A percentile compares a stretch with the other conserved stretches of the same genome.
phyloP scores from a whole-genome alignment of 2,113 vertebrate species.

The Pundamilia nyererei region DNA sequence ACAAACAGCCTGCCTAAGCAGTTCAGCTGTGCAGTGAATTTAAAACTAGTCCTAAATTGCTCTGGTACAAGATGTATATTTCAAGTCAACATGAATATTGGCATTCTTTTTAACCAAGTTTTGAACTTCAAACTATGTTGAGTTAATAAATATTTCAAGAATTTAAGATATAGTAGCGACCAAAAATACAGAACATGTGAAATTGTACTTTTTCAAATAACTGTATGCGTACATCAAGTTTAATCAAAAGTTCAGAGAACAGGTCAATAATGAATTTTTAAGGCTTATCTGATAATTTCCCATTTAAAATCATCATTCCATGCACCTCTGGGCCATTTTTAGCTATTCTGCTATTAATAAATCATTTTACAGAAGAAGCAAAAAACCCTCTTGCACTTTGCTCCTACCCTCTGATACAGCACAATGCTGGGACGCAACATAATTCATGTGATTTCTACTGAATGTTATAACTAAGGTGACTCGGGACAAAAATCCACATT shows the following conservation, averaged over 20 bases:
- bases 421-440: neutral
- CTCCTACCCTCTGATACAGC: neutral
- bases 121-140: neutral
- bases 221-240: neutral
- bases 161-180: fast-evolving
- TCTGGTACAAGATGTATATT: neutral
- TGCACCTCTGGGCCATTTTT: neutral
- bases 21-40: neutral
- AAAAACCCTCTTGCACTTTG: neutral
- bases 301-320: neutral
- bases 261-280: neutral
- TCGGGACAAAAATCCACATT: neutral
- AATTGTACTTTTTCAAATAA: neutral
- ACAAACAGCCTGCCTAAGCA: neutral
- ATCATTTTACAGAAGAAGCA: neutral
- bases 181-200: neutral
- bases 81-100: neutral
- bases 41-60: neutral
- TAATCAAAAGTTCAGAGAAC: neutral
- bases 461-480: neutral
- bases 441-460: neutral
- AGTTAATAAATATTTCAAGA: neutral
- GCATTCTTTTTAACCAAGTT: neutral
- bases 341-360: neutral
- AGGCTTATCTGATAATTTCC: neutral